A percentile compares a stretch with the other conserved stretches of the same genome.
These are phyloP conservation scores for Pogoniulus pusillus DNA, from an alignment of 2,797 vertebrate species.

Conservation along the genomic window DNA sequence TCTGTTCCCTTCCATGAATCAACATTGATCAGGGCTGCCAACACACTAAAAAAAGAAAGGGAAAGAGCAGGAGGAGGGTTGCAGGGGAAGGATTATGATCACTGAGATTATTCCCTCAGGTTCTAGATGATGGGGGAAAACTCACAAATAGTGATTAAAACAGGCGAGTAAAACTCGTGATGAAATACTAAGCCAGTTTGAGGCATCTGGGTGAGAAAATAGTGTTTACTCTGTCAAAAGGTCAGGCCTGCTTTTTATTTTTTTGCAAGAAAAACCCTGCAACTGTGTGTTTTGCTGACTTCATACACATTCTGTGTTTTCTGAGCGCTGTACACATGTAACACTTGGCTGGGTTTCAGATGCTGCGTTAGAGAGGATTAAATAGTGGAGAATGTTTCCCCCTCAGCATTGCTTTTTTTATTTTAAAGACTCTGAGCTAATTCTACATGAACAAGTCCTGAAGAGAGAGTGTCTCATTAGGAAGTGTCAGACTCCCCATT, in stretches of 20 bases:
- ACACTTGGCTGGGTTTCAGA: constrained; percentile 61
- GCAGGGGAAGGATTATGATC: constrained; percentile 18
- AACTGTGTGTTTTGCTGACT: constrained; percentile 54
- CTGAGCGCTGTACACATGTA: constrained; percentile 9
- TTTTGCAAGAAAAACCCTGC: constrained; percentile 11
- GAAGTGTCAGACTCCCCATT: background rate
- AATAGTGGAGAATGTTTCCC: background rate
- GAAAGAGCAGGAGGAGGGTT: background rate
- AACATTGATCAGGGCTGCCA: constrained; percentile 67
- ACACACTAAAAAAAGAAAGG: constrained; percentile 22
- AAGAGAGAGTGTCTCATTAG: background rate
- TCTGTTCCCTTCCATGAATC: constrained; percentile 68
- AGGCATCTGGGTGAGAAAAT: background rate
- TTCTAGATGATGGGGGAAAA: constrained; percentile 51
- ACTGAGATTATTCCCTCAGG: constrained; percentile 55
- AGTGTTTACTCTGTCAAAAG: constrained; percentile 45
- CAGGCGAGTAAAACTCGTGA: background rate
- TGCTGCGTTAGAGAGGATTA: background rate
- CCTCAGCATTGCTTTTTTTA: background rate
- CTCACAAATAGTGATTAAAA: background rate
- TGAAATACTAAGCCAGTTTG: background rate
- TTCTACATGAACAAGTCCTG: background rate
- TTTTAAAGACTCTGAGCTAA: background rate
- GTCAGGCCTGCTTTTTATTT: constrained; percentile 27
- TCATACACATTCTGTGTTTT: background rate